A percentile compares a stretch with the other conserved stretches of the same genome.
Conservation (phyloP, 2,113 vertebrate species). For the Ciconia maguari region DNA sequence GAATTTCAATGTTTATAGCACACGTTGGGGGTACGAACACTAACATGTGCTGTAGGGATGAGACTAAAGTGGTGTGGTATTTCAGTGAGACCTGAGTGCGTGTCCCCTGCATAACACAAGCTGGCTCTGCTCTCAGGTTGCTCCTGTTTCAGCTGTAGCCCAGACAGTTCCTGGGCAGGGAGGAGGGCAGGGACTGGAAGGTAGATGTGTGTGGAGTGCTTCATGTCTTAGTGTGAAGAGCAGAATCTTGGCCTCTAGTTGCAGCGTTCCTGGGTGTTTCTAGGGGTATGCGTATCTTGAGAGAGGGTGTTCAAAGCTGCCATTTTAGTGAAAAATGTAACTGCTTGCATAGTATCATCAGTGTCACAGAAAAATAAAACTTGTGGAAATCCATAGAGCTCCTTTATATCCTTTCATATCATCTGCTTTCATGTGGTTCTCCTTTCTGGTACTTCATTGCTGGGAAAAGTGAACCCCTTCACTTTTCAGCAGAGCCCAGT, state of each 20-base stretch:
- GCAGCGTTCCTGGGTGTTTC: not conserved
- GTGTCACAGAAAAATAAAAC: not conserved
- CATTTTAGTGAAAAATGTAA: not conserved
- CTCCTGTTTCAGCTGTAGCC: not conserved
- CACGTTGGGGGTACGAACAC: fast-evolving
- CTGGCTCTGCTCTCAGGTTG: not conserved
- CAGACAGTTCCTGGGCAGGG: not conserved
- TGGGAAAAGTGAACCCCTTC: not conserved
- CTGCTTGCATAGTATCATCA: not conserved
- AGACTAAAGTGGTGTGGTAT: too few relatives aligned
- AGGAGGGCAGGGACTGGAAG: not conserved
- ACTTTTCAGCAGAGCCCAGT: not conserved
- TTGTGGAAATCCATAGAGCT: not conserved
- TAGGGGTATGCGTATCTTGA: not conserved
- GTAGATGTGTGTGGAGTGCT: not conserved
- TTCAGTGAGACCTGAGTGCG: fast-evolving
- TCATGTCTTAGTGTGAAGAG: not conserved
- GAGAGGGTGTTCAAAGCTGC: not conserved
- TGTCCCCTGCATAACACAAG: not conserved
- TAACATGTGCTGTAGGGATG: not conserved
- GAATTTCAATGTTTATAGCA: not conserved
- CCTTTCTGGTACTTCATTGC: not conserved
- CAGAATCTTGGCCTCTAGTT: not conserved
- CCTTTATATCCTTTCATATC: not conserved
- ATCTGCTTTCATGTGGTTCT: not conserved